Evolutionary conservation across 2,888 invertebrate species (phyloP).

Genomic region (Sarcophaga rosellei): DNA sequence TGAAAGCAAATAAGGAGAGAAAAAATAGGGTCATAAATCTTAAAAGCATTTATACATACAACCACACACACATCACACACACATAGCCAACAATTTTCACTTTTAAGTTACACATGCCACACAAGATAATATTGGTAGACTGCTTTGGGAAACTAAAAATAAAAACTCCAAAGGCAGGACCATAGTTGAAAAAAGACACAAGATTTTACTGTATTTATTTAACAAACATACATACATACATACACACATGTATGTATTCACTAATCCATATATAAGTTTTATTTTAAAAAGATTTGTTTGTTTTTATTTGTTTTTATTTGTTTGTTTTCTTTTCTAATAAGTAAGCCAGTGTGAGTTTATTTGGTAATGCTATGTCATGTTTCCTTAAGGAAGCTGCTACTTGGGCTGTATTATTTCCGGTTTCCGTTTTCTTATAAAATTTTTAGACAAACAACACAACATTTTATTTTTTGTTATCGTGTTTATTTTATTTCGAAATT

Average conservation of each 20-base stretch:
- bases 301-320: too few relatives aligned
- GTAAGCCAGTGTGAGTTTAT: too few relatives aligned
- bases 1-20: neutral
- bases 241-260: too few relatives aligned
- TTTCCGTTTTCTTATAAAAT: slow-evolving; percentile 50
- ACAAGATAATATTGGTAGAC: too few relatives aligned
- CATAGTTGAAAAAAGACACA: too few relatives aligned
- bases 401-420: slow-evolving; percentile 66
- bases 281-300: too few relatives aligned
- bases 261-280: too few relatives aligned
- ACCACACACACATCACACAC: neutral
- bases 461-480: neutral
- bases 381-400: slow-evolving; percentile 62
- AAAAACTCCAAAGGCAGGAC: too few relatives aligned
- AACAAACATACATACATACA: too few relatives aligned
- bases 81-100: slow-evolving; percentile 2
- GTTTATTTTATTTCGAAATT: slow-evolving; percentile 1
- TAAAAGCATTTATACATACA: slow-evolving; percentile 36
- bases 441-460: slow-evolving; percentile 17
- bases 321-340: too few relatives aligned
- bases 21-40: slow-evolving; percentile 64
- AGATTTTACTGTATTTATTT: too few relatives aligned
- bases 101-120: neutral
- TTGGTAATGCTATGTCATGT: neutral
- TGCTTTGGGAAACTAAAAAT: too few relatives aligned